These are phyloP conservation scores for Cactoblastis cactorum DNA, from an alignment of 2,888 invertebrate species.

Conservation along the genomic window DNA sequence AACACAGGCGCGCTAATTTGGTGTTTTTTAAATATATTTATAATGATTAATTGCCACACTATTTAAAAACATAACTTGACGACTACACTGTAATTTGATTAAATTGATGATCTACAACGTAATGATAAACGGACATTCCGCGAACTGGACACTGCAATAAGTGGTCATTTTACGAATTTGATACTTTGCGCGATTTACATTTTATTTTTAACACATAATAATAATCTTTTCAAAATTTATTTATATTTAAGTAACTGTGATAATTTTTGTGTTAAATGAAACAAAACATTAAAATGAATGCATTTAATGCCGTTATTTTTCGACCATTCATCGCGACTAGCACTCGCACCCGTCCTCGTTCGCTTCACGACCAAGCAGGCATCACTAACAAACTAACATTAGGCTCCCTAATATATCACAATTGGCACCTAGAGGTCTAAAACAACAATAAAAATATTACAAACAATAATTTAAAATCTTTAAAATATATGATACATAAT, in stretches of 20 bases:
- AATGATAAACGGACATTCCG: no score
- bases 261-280: slow-evolving; percentile 36
- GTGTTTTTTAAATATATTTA: no score
- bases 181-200: no score
- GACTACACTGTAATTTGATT: no score
- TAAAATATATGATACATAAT: slow-evolving; percentile 26
- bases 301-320: slow-evolving; percentile 74
- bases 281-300: slow-evolving; percentile 56
- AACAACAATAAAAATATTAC: slow-evolving; percentile 49
- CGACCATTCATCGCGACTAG: slow-evolving; percentile 49
- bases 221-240: no score
- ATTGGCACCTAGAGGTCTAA: slow-evolving; percentile 73
- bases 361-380: slow-evolving; percentile 41
- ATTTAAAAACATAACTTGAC: no score
- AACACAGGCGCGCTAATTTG: no score
- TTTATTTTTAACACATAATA: no score
- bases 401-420: slow-evolving; percentile 76
- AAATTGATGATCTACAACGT: no score
- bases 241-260: slow-evolving; percentile 4
- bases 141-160: no score
- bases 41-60: no score
- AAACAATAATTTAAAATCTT: slow-evolving; percentile 33
- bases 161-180: no score
- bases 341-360: slow-evolving; percentile 35
- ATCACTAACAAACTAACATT: slow-evolving; percentile 53